Evolutionary conservation across 1,140 invertebrate genomes (phyloP), one percentile per base, ranked within the genome.

Genomic region (Pseudachorutes palmiensis): DNA sequence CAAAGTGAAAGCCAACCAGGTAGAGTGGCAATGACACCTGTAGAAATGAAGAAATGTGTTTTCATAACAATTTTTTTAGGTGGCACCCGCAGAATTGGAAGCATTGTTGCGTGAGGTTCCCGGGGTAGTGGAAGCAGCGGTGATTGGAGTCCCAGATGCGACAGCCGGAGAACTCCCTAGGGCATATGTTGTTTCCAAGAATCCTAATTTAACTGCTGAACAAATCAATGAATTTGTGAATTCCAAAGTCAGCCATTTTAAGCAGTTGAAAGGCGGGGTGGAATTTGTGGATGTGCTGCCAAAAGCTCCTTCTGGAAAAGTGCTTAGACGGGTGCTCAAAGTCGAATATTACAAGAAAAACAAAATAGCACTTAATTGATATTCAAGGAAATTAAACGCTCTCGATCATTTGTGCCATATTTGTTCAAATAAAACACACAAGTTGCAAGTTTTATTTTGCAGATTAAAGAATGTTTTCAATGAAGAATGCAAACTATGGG

Each of bases 1-100:
- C 66, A 95, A 95, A 81, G 89, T 90, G 58, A 92, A 91, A 80
- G 90, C 89, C 68, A 85, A 89, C 74, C 90, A 92, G 83, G 81
- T 80, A n/a, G n/a, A n/a, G n/a, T n/a, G n/a, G n/a, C n/a, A n/a
- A n/a, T n/a, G n/a, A n/a, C n/a, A n/a, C n/a, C n/a, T n/a, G n/a
- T n/a, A n/a, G n/a, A n/a, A n/a, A n/a, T n/a, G n/a, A n/a, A n/a
- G n/a, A n/a, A n/a, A n/a, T n/a, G n/a, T n/a, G 51, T 19, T 5
- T 55, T 55, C 24, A 5, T 55, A 19, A 26, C 24, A 26, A 16
- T 55, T 55, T 55, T 55, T 26, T 74, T 89, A 92, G 58, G 91
- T 94, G 9, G 74, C 82, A 1, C 83, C 83, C 3, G 79, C 82
- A 1, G 81, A 83, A 69, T 72, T 84, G 33, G 83, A 85, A 76